Evolutionary conservation across 2,113 vertebrate species (phyloP), one percentile per base, ranked within the genome.

Genomic region (Phyllostomus discolor): DNA sequence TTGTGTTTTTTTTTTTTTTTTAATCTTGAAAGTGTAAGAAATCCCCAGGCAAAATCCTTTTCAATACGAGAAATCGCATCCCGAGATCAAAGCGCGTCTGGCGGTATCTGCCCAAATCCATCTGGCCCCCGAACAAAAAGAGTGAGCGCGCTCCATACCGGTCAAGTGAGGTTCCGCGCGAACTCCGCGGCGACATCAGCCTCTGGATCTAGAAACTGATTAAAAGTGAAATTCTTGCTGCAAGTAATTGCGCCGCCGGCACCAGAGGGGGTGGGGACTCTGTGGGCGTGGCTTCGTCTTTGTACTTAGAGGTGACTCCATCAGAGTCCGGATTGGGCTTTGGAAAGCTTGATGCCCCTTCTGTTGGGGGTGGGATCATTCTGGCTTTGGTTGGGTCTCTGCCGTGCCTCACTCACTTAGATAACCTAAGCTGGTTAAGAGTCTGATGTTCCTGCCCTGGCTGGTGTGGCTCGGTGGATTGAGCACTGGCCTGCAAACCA

Each of bases 141-240:
- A 90, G 35, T 1, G 50, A 75, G 69, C 1, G 1, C 2, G 22
- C 79, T 93, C 46, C 26, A 50, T 33, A 1, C 52, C 2, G 2
- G 41, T 17, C 81, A 62, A 79, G 66, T 73, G 59, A 17, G 88
- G 93, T 80, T 86, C 75, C 15, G 0, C 6, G 19, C 4, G 22
- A 79, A 10, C 4, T 48, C 35, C 0, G 15, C 24, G 48, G 97
- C 1, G 6, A 95, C 78, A 88, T 91, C 76, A 22, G 88, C 67
- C n/a, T 31, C 28, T 52, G 43, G 50, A 94, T 97, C 97, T 92
- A 76, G 90, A 94, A 72, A 76, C 76, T 17, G 81, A 90, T 81
- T 48, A 43, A 75, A 88, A 85, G 88, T 15, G 66, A 66, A 87
- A 75, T 84, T 80, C 90, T 43, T 14, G 69, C 82, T 35, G 70